Conservation (phyloP, 2,888 invertebrate genomes). For the Drosophila formosana region DNA sequence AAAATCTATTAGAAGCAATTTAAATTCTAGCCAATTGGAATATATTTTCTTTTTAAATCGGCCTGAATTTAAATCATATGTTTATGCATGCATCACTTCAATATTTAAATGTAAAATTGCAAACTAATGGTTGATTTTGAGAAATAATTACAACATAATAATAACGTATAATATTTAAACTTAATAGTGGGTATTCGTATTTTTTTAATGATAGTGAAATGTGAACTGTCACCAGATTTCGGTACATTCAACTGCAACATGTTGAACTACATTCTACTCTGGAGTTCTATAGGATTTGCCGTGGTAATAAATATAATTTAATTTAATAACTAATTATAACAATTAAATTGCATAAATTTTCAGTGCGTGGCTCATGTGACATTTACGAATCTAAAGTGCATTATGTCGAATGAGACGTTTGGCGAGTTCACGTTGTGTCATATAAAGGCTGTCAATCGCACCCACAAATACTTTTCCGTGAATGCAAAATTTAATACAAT, state of each 20-base stretch:
- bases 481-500: not conserved
- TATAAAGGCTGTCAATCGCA: constrained; percentile 27
- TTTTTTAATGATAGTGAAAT: not conserved
- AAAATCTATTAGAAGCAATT: too few relatives aligned
- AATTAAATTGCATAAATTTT: too few relatives aligned
- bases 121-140: too few relatives aligned
- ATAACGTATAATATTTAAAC: too few relatives aligned
- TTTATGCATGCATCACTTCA: too few relatives aligned
- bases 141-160: too few relatives aligned
- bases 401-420: not conserved
- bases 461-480: constrained; percentile 17
- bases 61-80: too few relatives aligned
- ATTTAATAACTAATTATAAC: not conserved
- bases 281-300: not conserved
- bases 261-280: not conserved
- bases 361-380: constrained; percentile 15
- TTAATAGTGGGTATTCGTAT: too few relatives aligned
- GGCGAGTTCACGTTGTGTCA: not conserved
- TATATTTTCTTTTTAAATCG: too few relatives aligned
- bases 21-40: too few relatives aligned
- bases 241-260: constrained; percentile 1
- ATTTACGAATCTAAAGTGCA: constrained; percentile 27
- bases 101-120: too few relatives aligned
- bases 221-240: not conserved
- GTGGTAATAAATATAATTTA: constrained; percentile 1